Conservation (phyloP, 2,113 vertebrate genomes). For the Microtus oregoni region DNA sequence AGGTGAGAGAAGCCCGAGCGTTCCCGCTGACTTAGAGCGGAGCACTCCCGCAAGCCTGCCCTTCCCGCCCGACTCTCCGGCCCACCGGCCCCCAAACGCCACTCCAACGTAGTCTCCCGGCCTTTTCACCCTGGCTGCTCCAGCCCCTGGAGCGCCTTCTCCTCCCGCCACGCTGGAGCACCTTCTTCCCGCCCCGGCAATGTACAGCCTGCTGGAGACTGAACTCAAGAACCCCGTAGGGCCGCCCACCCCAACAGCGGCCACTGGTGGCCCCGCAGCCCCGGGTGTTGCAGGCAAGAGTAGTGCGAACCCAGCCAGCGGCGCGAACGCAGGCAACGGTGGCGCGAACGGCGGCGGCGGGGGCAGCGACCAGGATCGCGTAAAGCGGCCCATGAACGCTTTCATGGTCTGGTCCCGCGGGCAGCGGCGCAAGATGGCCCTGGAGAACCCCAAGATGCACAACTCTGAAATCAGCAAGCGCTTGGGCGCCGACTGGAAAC, state of each 20-base stretch:
- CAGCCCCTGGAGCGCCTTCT: constrained; percentile 81
- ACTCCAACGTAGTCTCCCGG: constrained; percentile 32
- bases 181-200: constrained; percentile 86
- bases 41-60: constrained; percentile 14
- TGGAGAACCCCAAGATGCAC: constrained; percentile 99
- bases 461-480: constrained; percentile 99
- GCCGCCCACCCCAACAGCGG: constrained; percentile 75
- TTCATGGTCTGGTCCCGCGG: constrained; percentile 99
- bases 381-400: constrained; percentile 99
- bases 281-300: constrained; percentile 83
- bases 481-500: constrained; percentile 98
- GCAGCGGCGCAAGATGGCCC: constrained; percentile 98
- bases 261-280: constrained; percentile 85
- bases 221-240: constrained; percentile 92
- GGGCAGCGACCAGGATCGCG: constrained; percentile 93
- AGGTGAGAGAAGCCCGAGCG: constrained; percentile 42
- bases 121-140: constrained; percentile 71
- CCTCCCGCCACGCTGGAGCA: constrained; percentile 85
- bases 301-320: constrained; percentile 69
- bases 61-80: constrained; percentile 42
- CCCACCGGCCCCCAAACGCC: constrained; percentile 60
- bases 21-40: constrained; percentile 27
- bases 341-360: constrained; percentile 82
- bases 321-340: constrained; percentile 74
- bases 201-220: constrained; percentile 98